Percentiles rank a stretch among this genome's conserved stretches.
phyloP scores from a whole-genome alignment of 2,888 invertebrate species.

The Tromatobia lineatoria region DNA sequence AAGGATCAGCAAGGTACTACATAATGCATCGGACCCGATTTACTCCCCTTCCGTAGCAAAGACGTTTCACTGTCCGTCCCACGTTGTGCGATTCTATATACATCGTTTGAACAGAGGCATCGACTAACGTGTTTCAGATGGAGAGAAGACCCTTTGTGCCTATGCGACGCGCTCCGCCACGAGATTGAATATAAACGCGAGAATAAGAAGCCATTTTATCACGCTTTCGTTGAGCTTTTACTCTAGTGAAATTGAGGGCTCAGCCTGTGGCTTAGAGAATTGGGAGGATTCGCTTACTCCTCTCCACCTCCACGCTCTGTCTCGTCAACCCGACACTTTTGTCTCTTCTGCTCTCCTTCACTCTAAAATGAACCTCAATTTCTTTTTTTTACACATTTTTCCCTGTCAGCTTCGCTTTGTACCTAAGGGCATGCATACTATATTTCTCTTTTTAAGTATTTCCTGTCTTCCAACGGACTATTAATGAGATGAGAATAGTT shows the following conservation, averaged over 20 bases:
- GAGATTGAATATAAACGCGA: constrained; percentile 85
- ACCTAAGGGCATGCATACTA: not conserved
- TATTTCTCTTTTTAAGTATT: not conserved
- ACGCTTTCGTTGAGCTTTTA: constrained; percentile 81
- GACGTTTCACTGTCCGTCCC: constrained; percentile 64
- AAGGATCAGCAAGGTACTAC: constrained; percentile 82
- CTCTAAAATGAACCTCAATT: constrained; percentile 17
- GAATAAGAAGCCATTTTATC: constrained; percentile 85
- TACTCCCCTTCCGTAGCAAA: constrained; percentile 68
- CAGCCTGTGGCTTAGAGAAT: constrained; percentile 80
- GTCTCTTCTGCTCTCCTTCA: constrained; percentile 22
- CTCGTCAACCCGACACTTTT: constrained; percentile 44
- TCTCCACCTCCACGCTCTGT: constrained; percentile 65
- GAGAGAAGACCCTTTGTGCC: constrained; percentile 77
- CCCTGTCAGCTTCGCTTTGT: constrained; percentile 1
- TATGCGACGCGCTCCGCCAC: constrained; percentile 66
- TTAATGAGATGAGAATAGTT: not conserved
- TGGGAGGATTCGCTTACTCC: constrained; percentile 70
- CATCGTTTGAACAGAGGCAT: constrained; percentile 57
- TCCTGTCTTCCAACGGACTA: not conserved
- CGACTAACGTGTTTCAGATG: constrained; percentile 84
- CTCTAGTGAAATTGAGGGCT: constrained; percentile 84
- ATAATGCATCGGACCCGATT: constrained; percentile 82
- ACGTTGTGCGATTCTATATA: constrained; percentile 45
- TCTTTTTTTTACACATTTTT: constrained; percentile 12